These are phyloP conservation scores for Erebia aethiops DNA, from an alignment of 2,888 invertebrate species.

Conservation along the genomic window DNA sequence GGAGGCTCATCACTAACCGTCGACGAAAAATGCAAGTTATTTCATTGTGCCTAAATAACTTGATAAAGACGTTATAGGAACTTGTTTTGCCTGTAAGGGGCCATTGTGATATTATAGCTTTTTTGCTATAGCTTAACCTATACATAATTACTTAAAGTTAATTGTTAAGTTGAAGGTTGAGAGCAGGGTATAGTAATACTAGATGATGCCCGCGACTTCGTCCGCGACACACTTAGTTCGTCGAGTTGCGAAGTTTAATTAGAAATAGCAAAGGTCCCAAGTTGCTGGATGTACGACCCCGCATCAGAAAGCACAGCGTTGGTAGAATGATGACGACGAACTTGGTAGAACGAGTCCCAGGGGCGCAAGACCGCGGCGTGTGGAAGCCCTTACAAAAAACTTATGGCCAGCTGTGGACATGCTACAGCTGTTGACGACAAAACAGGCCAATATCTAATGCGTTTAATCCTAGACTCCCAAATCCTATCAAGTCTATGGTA, in stretches of 20 bases:
- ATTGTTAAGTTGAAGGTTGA: background rate
- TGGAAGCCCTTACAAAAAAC: no score
- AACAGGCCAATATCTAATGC: no score
- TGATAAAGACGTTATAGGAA: conserved; percentile 14
- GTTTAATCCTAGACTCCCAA: no score
- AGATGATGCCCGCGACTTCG: background rate
- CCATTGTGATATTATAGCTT: background rate
- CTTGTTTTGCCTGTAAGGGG: conserved; percentile 10
- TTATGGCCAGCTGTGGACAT: no score
- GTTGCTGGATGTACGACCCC: no score
- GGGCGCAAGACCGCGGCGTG: no score
- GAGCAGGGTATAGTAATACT: background rate
- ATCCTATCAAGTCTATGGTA: background rate
- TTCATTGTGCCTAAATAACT: conserved; percentile 9
- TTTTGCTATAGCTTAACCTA: background rate
- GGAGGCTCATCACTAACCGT: conserved; percentile 20
- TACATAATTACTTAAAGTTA: background rate
- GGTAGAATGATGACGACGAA: no score
- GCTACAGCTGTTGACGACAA: background rate
- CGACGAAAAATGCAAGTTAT: conserved; percentile 22
- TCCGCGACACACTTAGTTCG: no score
- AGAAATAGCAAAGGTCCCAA: no score
- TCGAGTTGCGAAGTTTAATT: no score
- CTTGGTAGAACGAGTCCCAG: no score
- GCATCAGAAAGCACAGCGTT: no score